phyloP scores from a whole-genome alignment of 2,113 vertebrate genomes.

The Furnarius figulus region DNA sequence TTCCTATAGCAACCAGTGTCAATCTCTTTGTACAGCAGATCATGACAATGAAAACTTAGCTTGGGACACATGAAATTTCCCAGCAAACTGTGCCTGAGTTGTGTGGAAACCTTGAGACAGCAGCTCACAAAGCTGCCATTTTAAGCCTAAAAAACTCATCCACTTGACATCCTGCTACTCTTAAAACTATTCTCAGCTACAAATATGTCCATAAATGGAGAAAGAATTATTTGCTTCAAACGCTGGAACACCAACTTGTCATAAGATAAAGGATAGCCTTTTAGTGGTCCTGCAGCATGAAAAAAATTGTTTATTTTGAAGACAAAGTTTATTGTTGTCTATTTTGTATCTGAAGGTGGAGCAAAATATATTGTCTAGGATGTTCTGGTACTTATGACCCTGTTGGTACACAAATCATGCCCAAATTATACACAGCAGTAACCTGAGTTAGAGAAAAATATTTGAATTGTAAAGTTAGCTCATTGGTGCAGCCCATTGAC shows the following conservation, averaged over 20 bases:
- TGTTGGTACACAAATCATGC: background rate
- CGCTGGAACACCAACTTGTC: background rate
- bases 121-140: background rate
- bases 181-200: background rate
- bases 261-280: background rate
- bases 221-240: background rate
- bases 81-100: background rate
- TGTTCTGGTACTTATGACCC: background rate
- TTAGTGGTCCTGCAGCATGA: background rate
- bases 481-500: background rate
- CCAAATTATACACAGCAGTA: background rate
- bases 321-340: background rate
- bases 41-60: background rate
- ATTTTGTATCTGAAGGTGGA: background rate
- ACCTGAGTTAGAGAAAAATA: background rate
- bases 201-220: background rate
- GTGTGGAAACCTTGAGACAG: background rate
- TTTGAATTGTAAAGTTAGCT: background rate
- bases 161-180: background rate
- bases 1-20: background rate
- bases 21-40: background rate
- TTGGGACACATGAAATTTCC: background rate
- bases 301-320: background rate
- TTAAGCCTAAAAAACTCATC: background rate
- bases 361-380: background rate